Evolutionary conservation across 2,797 vertebrate genomes (phyloP), one percentile per base, ranked within the genome.

Genomic region (Acrossocheilus fasciatus): DNA sequence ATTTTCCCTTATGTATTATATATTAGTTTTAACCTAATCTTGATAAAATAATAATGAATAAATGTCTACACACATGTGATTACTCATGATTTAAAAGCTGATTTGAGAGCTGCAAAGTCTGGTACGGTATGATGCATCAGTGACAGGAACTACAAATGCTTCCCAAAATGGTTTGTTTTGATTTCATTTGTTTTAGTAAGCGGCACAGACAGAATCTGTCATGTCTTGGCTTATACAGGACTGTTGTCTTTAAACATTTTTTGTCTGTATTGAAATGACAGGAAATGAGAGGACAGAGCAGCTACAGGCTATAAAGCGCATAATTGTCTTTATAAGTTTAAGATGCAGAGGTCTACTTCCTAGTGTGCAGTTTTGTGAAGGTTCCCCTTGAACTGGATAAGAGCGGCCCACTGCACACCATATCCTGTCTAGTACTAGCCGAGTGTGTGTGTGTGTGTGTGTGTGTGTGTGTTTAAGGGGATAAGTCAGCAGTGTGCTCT

Each of bases 401-500:
- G 68, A 73, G 84, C 26, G 41, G 84, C 84, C 66, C 84, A 81
- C 50, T 47, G 76, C 76, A 80, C 84, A 79, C 76, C 76, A 80
- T 85, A 85, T 80, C 84, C 84, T 73, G 84, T 80, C 84, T 85
- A 85, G 84, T 79, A 80, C 84, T 80, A 45, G 76, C 41, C 89
- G 18, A 69, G 57, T 45, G 57, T 81, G 87, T 68, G 45, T 81
- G 87, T 50, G 81, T 85, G 82, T 83, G 88, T 83, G 88, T 81
- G 70, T 86, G 90, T 91, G 87, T 91, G 92, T 90, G 87, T 92
- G 86, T 68, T 88, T 66, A 69, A 92, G 89, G 92, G 89, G 92
- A 93, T 93, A 93, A 94, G 93, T 95, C 93, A 93, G 92, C 93
- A 92, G 91, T 80, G 85, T 94, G 92, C 92, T 93, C 95, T 93